Base-by-base conservation (phyloP, 2,113 vertebrate species). In the Gymnarchus niloticus region DNA sequence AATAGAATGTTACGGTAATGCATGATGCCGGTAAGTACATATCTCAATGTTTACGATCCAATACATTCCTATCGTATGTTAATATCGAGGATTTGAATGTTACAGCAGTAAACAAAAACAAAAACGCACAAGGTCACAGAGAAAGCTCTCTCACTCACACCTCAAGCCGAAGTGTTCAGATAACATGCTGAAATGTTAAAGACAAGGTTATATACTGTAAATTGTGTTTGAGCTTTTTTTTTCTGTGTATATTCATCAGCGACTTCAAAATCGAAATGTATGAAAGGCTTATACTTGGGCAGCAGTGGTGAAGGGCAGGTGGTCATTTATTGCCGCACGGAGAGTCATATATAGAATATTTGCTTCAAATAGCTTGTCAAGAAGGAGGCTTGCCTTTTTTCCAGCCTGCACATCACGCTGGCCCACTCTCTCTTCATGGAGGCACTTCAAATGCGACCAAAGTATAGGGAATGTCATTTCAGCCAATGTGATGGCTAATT, bases 401-500 rank as follows among this genome's bases (percentile, higher is more conserved):
- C 41, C 17, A 33, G 80, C 80, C 80, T 33, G 54, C 49, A 19
- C 51, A 33, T 21, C 51, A 54, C 14, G 0, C 37, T 54, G 17
- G 80, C 25, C 48, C 2, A 51, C 25, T 54, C 2, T 2, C 1
- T 33, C 44, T 52, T 12, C 80, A 33, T 8, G 12, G 17, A 37
- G 14, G 12, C 48, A 56, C 51, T 82, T 82, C 51, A 56, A 82
- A 82, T 49, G 51, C 51, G 54, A n/a, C 48, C 28, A 82, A 59
- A 83, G 8, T 59, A 83, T n/a, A n/a, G 56, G 56, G 21, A 46
- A 83, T 23, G 81, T 56, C 51, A 56, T 83, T 83, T 83, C 41
- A 46, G 33, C 82, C 52, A 59, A 25, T 56, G 82, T n/a, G 54
- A 83, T 57, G 56, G 82, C 56, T 83, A 83, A 83, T 83, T 83